phyloP scores from a whole-genome alignment of 2,888 invertebrate genomes.

The Coenonympha arcania region DNA sequence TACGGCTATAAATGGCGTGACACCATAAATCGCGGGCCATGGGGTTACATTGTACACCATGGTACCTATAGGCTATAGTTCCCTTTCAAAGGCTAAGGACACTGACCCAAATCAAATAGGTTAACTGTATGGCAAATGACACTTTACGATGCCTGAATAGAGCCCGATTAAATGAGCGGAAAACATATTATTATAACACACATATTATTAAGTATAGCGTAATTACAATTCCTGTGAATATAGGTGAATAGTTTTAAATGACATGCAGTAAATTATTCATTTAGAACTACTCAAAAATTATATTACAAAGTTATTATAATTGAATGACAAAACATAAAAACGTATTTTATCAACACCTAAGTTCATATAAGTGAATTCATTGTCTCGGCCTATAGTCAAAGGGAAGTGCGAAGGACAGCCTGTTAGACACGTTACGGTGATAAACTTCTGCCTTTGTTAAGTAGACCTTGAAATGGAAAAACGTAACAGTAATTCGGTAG shows the following conservation, averaged over 20 bases:
- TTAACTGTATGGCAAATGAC: constrained; percentile 33
- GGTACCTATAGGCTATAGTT: constrained; percentile 37
- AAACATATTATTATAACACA: background rate
- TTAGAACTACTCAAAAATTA: background rate
- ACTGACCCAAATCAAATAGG: constrained; percentile 58
- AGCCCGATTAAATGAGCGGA: constrained; percentile 4
- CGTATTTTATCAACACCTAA: no score
- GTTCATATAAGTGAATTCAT: constrained; percentile 2
- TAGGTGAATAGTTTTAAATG: background rate
- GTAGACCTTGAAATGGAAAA: background rate
- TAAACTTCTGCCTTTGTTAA: background rate
- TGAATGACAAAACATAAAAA: no score
- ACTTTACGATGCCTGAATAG: constrained; percentile 16
- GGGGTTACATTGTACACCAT: constrained; percentile 47
- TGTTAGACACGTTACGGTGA: background rate
- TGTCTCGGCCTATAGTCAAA: constrained; percentile 1
- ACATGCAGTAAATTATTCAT: background rate
- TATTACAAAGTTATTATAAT: no score
- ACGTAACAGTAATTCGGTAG: background rate
- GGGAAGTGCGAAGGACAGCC: constrained; percentile 4
- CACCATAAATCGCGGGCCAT: constrained; percentile 57
- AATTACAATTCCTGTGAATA: background rate
- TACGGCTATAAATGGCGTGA: constrained; percentile 62
- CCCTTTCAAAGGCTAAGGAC: constrained; percentile 41
- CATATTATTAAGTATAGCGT: no score